A percentile compares a stretch with the other conserved stretches of the same genome.
Evolutionary conservation across 2,797 vertebrate genomes (phyloP).

Genomic region (Cyclopterus lumpus): DNA sequence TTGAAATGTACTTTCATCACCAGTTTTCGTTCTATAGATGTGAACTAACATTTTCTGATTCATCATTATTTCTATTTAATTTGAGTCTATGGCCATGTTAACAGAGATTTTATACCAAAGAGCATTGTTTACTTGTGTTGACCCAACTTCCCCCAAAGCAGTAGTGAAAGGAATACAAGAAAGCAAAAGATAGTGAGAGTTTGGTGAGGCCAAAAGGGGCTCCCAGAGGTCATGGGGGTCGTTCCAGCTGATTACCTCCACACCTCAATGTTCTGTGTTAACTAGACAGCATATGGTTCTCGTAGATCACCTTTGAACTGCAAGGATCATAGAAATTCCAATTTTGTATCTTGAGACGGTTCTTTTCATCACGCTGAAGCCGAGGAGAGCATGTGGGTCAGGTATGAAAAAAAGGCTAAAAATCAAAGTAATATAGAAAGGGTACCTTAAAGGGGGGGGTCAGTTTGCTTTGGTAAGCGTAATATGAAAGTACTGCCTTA

Average conservation of each 20-base stretch:
- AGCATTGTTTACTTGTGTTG: neutral
- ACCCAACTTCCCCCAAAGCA: neutral
- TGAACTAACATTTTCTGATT: neutral
- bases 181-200: constrained; percentile 1
- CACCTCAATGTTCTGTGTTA: constrained; percentile 30
- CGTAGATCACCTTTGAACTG: constrained; percentile 42
- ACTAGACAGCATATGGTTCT: constrained; percentile 26
- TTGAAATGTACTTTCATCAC: neutral
- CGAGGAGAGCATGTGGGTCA: constrained; percentile 7
- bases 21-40: neutral
- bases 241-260: constrained; percentile 21
- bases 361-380: constrained; percentile 18
- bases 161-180: constrained; percentile 4
- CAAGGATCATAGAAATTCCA: constrained; percentile 19
- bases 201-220: neutral
- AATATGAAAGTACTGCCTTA: neutral
- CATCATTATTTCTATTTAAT: neutral
- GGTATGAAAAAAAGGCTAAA: constrained; percentile 8
- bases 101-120: neutral
- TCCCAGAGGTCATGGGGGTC: constrained; percentile 13
- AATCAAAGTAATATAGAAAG: constrained; percentile 12
- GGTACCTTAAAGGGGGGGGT: neutral
- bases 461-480: neutral
- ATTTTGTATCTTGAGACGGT: constrained; percentile 41
- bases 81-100: neutral